These are phyloP conservation scores for Acleris cristana DNA, from an alignment of 2,888 invertebrate genomes.

Conservation along the genomic window DNA sequence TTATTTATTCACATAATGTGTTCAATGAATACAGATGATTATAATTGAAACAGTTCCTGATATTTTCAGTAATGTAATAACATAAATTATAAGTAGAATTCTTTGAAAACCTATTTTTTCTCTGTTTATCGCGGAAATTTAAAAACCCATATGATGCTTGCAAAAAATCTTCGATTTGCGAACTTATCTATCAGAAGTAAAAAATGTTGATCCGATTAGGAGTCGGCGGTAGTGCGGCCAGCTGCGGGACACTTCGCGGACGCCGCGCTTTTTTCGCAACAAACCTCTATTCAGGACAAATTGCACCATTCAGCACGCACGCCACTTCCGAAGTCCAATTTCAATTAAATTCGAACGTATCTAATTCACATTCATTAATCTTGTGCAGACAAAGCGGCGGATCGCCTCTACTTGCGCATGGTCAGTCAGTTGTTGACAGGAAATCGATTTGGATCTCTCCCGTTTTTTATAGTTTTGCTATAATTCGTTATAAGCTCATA, in stretches of 20 bases:
- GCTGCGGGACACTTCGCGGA: conserved; percentile 75
- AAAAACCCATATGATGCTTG: not conserved
- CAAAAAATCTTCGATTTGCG: conserved; percentile 37
- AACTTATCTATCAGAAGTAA: conserved; percentile 52
- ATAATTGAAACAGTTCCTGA: too few relatives aligned
- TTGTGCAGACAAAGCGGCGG: conserved; percentile 57
- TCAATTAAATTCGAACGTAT: conserved; percentile 77
- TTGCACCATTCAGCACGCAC: conserved; percentile 70
- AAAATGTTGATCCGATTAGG: conserved; percentile 79
- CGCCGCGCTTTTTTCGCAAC: conserved; percentile 70
- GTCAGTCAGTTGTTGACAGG: conserved; percentile 83
- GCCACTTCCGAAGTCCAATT: conserved; percentile 80
- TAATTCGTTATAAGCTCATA: conserved; percentile 41
- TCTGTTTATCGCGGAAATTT: not conserved
- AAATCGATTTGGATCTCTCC: conserved; percentile 71
- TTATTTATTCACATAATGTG: too few relatives aligned
- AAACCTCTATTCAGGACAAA: conserved; percentile 60
- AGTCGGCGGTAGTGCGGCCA: conserved; percentile 51
- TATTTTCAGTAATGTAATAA: too few relatives aligned
- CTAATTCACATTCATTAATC: conserved; percentile 82
- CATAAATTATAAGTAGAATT: too few relatives aligned
- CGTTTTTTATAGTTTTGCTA: conserved; percentile 50
- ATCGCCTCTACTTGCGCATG: conserved; percentile 74
- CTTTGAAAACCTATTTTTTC: not conserved
- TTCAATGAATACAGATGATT: too few relatives aligned